These are phyloP conservation scores for Danio tinwini DNA, from an alignment of 2,797 vertebrate species.

Conservation along the genomic window DNA sequence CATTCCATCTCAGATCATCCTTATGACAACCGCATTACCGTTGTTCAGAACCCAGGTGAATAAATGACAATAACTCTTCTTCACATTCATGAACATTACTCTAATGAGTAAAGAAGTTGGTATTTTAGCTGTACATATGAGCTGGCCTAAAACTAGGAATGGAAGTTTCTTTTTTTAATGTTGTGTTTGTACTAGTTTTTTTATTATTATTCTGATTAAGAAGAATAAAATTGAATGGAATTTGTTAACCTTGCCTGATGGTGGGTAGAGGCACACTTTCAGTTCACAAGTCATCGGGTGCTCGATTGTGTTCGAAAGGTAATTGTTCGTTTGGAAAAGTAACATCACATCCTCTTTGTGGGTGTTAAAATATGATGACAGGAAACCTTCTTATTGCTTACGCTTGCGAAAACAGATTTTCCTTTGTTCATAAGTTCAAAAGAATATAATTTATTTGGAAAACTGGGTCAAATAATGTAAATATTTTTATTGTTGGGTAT, in stretches of 20 bases:
- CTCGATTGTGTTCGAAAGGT: not conserved
- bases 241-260: not conserved
- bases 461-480: not conserved
- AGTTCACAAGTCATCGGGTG: not conserved
- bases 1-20: constrained; percentile 59
- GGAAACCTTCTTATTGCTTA: not conserved
- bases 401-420: not conserved
- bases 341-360: constrained; percentile 48
- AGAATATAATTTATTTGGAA: too few species aligned
- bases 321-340: constrained; percentile 19
- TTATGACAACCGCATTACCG: constrained; percentile 65
- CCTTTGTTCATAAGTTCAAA: not conserved
- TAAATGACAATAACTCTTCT: not conserved
- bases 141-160: not conserved
- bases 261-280: constrained; percentile 20
- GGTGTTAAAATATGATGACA: constrained; percentile 43
- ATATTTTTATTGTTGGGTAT: too few species aligned
- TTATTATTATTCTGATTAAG: not conserved
- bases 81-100: not conserved
- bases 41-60: constrained; percentile 55
- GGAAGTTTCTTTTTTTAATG: not conserved
- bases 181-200: not conserved
- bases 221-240: not conserved
- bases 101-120: not conserved
- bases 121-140: not conserved